These are phyloP conservation scores for Phataginus tetradactyla DNA, from an alignment of 2,797 vertebrate species.

Conservation along the genomic window DNA sequence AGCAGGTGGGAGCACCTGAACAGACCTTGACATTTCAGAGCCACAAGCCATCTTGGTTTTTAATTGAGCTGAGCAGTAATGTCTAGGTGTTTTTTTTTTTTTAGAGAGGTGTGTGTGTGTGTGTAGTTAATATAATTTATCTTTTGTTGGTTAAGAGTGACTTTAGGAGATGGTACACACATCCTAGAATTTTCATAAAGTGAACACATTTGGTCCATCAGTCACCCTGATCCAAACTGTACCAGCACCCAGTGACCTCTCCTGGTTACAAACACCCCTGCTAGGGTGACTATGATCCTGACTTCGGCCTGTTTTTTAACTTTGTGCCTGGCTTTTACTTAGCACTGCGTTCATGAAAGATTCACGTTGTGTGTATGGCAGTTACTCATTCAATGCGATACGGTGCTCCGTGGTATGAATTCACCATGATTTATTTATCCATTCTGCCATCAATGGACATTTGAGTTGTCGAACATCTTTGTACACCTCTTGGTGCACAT, in stretches of 20 bases:
- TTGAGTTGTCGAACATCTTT: neutral
- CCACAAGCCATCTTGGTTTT: neutral
- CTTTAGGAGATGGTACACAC: neutral
- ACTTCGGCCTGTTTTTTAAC: neutral
- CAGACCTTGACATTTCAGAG: neutral
- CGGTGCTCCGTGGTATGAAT: fast-evolving
- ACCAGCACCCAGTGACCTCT: neutral
- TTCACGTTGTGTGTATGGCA: too few species aligned
- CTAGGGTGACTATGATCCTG: neutral
- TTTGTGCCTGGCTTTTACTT: neutral
- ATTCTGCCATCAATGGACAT: neutral
- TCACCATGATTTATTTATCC: fast-evolving
- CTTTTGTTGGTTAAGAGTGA: slow-evolving; percentile 18
- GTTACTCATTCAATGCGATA: neutral
- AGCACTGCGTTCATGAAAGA: neutral
- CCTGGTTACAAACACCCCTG: neutral
- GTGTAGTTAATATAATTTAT: neutral
- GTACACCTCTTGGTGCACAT: neutral
- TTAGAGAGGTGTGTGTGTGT: too few species aligned
- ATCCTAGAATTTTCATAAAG: neutral
- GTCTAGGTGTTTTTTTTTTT: neutral
- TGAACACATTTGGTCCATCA: neutral
- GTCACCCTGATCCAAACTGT: neutral
- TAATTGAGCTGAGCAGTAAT: neutral
- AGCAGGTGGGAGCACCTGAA: neutral